These are phyloP conservation scores for Theristicus caerulescens DNA, from an alignment of 2,113 vertebrate genomes.

Conservation along the genomic window DNA sequence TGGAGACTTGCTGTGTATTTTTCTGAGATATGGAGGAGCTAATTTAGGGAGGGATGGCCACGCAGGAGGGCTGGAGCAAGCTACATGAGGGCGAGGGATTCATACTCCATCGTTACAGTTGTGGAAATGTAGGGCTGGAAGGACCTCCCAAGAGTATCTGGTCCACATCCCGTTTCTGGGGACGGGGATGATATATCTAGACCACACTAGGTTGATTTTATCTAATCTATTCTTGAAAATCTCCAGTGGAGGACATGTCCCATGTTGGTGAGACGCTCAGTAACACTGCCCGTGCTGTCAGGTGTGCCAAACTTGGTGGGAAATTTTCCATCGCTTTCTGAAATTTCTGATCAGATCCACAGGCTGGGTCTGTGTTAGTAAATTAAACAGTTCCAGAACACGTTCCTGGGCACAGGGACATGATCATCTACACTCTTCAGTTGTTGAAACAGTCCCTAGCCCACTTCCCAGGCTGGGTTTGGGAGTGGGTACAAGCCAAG, in stretches of 20 bases:
- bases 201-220: not conserved
- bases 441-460: not conserved
- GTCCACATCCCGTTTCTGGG: not conserved
- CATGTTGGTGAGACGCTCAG: not conserved
- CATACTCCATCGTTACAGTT: not conserved
- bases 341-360: not conserved
- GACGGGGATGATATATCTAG: not conserved
- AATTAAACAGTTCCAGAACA: not conserved
- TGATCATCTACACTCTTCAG: not conserved
- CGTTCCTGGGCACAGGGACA: accelerated
- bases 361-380: not conserved
- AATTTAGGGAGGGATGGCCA: not conserved
- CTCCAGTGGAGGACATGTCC: not conserved
- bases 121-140: not conserved
- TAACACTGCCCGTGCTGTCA: not conserved
- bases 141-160: not conserved
- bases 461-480: not conserved
- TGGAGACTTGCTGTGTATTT: not conserved
- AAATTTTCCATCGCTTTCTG: not conserved
- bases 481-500: not conserved
- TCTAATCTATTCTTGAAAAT: not conserved
- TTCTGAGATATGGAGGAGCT: not conserved
- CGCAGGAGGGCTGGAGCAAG: not conserved
- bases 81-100: not conserved
- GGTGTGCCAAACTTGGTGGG: not conserved